Evolutionary conservation across 2,113 vertebrate species (phyloP).

Genomic region (Gila orcuttii): DNA sequence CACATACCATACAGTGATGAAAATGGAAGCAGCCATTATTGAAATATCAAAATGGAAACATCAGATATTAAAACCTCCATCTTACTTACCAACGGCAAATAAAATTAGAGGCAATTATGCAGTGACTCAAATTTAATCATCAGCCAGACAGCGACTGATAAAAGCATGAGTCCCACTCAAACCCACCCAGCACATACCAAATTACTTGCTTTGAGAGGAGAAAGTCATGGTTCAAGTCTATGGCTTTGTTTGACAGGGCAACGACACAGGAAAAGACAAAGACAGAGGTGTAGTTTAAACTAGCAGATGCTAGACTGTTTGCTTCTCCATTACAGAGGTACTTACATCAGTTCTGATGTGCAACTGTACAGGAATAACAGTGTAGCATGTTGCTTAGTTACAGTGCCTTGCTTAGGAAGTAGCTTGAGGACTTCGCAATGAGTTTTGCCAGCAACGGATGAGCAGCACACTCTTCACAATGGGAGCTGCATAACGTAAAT

Average conservation of each 20-base stretch:
- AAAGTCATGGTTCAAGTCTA: constrained; percentile 14
- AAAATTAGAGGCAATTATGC: constrained; percentile 24
- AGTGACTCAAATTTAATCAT: constrained; percentile 31
- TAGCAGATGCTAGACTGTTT: neutral
- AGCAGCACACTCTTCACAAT: neutral
- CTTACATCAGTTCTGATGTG: neutral
- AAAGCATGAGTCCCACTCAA: neutral
- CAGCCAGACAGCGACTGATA: constrained; percentile 7
- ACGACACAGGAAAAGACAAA: constrained; percentile 10
- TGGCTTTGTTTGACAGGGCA: constrained; percentile 37
- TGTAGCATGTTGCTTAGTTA: constrained; percentile 12
- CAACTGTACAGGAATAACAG: neutral
- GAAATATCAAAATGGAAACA: neutral
- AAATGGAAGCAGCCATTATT: constrained; percentile 9
- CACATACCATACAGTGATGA: neutral
- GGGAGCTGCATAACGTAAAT: neutral
- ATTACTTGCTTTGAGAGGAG: constrained; percentile 15
- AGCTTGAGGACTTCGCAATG: neutral
- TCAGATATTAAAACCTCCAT: constrained; percentile 30
- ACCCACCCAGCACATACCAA: neutral
- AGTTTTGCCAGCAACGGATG: constrained; percentile 3
- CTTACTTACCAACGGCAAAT: constrained; percentile 11
- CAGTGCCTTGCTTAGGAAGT: neutral
- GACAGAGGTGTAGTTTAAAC: neutral
- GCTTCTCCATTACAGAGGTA: neutral